Base-by-base conservation (phyloP, 2,113 vertebrate species). In the Sigmodon hispidus region DNA sequence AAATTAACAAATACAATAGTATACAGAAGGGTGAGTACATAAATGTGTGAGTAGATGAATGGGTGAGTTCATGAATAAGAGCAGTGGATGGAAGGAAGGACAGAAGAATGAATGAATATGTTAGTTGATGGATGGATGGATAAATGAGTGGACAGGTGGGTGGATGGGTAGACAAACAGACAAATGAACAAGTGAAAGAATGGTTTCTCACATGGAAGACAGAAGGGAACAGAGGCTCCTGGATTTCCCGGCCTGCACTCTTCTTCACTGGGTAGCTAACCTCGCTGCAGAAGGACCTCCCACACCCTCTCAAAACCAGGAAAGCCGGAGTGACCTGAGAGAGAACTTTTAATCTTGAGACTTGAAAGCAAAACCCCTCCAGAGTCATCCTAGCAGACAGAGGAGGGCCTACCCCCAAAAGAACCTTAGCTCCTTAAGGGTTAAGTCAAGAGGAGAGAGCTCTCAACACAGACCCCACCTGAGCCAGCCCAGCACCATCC, bases 101-200 rank as follows among this genome's bases (percentile, higher is more conserved):
- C 21, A 22, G n/a, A 3, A 15, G 7, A 22, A 21, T 57, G 29
- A 48, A 8, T 85, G 24, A 16, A 1, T 31, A 45, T 45, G 72
- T 45, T 45, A 5, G 3, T 40, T n/a, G 12, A 3, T 72, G 69
- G 34, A 16, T 72, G n/a, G 36, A 5, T 22, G 11, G 16, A 15
- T 43, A 12, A 34, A 2, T 65, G 7, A 17, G 0, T 50, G 11
- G 9, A 0, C 15, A 5, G 72, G 0, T 12, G 15, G 17, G 10
- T 17, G 16, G 63, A 16, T 22, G 36, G 9, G 0, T 57, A 11
- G 29, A 29, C 26, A 26, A 9, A 31, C 57, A n/a, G 22, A 72
- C 75, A 76, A 73, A 72, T n/a, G 65, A 69, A 83, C n/a, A 70
- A 45, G 52, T 81, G 50, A 57, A 86, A 61, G 43, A 63, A 67